Evolutionary conservation across 2,113 vertebrate genomes (phyloP).

Genomic region (Recurvirostra avosetta): DNA sequence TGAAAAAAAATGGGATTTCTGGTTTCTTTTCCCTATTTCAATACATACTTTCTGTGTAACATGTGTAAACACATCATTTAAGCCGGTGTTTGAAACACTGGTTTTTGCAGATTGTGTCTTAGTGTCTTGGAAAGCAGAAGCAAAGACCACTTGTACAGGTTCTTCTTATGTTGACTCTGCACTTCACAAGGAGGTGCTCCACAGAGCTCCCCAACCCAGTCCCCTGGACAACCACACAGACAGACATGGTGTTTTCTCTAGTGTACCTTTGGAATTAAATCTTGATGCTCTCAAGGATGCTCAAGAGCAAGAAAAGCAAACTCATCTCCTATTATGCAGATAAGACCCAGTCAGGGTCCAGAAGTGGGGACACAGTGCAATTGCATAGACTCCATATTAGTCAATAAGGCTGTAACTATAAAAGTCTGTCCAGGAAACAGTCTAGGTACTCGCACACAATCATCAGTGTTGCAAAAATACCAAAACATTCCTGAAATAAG

Average conservation of each 20-base stretch:
- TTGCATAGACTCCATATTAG: neutral
- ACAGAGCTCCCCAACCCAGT: neutral
- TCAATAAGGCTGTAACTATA: neutral
- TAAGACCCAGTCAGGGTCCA: neutral
- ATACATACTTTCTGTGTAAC: neutral
- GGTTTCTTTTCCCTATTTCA: neutral
- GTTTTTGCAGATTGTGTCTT: neutral
- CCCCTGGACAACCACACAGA: too few relatives aligned
- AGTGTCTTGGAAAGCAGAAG: neutral
- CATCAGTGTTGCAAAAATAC: neutral
- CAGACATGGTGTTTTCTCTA: neutral
- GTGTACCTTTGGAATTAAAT: neutral
- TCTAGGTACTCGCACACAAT: neutral
- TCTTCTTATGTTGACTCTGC: neutral
- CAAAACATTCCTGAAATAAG: neutral
- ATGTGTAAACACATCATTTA: neutral
- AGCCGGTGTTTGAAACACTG: neutral
- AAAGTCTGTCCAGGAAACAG: neutral
- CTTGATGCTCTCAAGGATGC: neutral
- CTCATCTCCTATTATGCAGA: neutral
- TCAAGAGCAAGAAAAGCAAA: neutral
- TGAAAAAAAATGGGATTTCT: rapidly evolving
- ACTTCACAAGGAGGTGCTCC: neutral
- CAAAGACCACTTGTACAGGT: neutral
- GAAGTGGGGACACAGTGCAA: neutral